Percentiles rank a stretch among this genome's conserved stretches.
phyloP scores from a whole-genome alignment of 1,140 invertebrate genomes.

The Trichogramma pretiosum region DNA sequence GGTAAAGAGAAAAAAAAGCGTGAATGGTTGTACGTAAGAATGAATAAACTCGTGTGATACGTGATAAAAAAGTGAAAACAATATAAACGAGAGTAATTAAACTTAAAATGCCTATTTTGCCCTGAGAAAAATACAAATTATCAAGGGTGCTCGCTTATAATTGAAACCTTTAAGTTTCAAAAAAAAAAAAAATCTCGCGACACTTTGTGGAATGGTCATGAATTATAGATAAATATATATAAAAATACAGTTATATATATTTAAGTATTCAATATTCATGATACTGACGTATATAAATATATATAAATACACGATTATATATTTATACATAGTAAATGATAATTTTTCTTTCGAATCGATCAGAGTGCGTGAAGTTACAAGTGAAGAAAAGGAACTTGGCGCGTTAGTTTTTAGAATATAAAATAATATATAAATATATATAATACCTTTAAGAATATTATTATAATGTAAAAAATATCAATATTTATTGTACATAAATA shows the following conservation, averaged over 20 bases:
- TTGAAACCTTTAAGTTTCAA: neutral
- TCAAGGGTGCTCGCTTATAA: too few species aligned
- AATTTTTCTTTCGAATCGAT: conserved; percentile 26
- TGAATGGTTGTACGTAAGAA: neutral
- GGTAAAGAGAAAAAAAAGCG: too few species aligned
- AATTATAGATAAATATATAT: conserved; percentile 30
- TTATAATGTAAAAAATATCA: conserved; percentile 45
- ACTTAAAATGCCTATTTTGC: conserved; percentile 13
- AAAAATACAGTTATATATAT: conserved; percentile 16
- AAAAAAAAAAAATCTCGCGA: conserved; percentile 18
- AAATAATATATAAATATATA: conserved; percentile 36
- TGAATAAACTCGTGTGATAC: conserved; percentile 2
- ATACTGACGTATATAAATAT: conserved; percentile 33
- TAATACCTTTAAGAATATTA: conserved; percentile 35
- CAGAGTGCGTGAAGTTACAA: conserved; percentile 26
- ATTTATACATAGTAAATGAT: too few species aligned
- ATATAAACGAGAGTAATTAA: conserved; percentile 7
- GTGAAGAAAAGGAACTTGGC: too few species aligned
- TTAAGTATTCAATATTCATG: conserved; percentile 23
- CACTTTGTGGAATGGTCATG: conserved; percentile 30
- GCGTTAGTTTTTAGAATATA: conserved; percentile 30
- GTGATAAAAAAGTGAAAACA: neutral
- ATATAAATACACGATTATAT: conserved; percentile 28
- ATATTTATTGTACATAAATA: conserved; percentile 49
- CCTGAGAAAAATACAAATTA: conserved; percentile 14